Percentiles rank a stretch among this genome's conserved stretches.
Evolutionary conservation across 2,888 invertebrate genomes (phyloP).

Genomic region (Xylocampa areola): DNA sequence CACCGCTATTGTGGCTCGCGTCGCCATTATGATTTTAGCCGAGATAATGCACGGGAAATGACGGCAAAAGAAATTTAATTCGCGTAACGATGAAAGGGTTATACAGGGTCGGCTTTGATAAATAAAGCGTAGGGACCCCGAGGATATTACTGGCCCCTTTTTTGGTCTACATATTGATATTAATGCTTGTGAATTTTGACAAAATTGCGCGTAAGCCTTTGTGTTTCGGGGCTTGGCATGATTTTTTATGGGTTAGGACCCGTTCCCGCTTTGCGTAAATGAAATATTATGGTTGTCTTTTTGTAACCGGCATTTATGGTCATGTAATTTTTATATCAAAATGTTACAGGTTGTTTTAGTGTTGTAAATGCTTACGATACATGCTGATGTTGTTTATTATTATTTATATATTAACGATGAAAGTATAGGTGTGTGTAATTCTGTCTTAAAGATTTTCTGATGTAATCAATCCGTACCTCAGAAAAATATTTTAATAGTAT

Average conservation of each 20-base stretch:
- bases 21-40: conserved; percentile 88
- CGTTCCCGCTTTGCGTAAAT: conserved; percentile 60
- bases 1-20: conserved; percentile 80
- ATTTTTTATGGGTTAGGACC: conserved; percentile 52
- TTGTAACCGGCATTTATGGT: conserved; percentile 39
- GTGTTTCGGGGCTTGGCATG: conserved; percentile 55
- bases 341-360: conserved; percentile 40
- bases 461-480: no score
- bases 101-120: conserved; percentile 85
- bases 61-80: conserved; percentile 90
- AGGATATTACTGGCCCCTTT: conserved; percentile 85
- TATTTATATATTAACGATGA: no score
- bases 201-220: conserved; percentile 79
- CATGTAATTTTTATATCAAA: conserved; percentile 38
- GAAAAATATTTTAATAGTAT: no score
- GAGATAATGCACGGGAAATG: conserved; percentile 90
- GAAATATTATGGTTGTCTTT: conserved; percentile 60
- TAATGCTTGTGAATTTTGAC: conserved; percentile 88
- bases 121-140: conserved; percentile 84
- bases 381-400: no score
- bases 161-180: conserved; percentile 88
- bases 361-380: conserved; percentile 36
- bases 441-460: no score
- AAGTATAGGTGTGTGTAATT: no score
- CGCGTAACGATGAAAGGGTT: conserved; percentile 89